Conservation (phyloP, 1,140 invertebrate genomes). For the Pseudoatta argentina region DNA sequence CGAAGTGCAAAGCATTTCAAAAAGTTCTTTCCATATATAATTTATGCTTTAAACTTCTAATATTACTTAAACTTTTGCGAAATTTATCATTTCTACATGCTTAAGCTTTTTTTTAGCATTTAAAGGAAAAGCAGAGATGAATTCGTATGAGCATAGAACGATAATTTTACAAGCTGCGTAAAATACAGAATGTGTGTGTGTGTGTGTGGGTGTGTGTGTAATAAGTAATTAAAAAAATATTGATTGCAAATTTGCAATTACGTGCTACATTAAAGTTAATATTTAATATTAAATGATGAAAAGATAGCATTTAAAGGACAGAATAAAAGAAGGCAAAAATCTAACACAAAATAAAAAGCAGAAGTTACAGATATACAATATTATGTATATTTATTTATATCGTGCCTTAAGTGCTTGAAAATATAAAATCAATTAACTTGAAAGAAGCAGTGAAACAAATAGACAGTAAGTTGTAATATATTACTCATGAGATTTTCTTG, state of each 20-base stretch:
- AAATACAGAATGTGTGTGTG: background rate
- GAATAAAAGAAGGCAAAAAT: background rate
- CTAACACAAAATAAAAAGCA: slow-evolving; percentile 18
- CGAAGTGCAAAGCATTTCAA: background rate
- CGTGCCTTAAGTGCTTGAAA: background rate
- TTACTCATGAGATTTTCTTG: slow-evolving; percentile 88
- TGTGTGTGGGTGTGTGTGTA: too few species aligned
- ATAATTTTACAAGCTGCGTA: background rate
- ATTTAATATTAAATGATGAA: background rate
- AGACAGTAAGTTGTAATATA: slow-evolving; percentile 49
- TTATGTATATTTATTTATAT: slow-evolving; percentile 29
- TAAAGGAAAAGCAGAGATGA: background rate
- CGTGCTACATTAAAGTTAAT: background rate
- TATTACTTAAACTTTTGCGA: background rate
- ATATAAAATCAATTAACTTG: background rate
- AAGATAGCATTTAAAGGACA: background rate
- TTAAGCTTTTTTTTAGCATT: background rate
- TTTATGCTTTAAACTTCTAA: background rate
- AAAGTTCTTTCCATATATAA: slow-evolving; percentile 6
- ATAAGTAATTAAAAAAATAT: background rate
- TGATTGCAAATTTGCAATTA: background rate
- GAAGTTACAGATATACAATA: background rate
- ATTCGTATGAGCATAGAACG: background rate
- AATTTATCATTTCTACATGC: background rate
- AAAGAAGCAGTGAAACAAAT: slow-evolving; percentile 29